Conservation (phyloP, 53 echinoderm and acorn worm species). For the Paelopatides confundens region DNA sequence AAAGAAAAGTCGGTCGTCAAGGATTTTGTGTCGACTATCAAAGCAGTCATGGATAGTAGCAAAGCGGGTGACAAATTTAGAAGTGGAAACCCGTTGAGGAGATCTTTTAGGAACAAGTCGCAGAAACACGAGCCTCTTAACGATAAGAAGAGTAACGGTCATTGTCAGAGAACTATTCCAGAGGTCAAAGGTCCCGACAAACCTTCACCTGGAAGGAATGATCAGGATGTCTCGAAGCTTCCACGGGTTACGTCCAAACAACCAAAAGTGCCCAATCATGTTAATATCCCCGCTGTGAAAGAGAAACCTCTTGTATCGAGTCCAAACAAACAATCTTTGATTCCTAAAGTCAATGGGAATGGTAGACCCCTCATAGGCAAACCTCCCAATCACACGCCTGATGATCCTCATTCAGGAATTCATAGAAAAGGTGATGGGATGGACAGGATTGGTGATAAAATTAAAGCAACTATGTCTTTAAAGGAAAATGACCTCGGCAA, state of each 20-base stretch:
- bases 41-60: conserved; percentile 55
- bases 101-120: conserved; percentile 17
- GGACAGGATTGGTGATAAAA: neutral
- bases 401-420: neutral
- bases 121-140: neutral
- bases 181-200: neutral
- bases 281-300: neutral
- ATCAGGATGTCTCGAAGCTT: neutral
- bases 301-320: conserved; percentile 6
- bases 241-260: conserved; percentile 20
- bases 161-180: neutral
- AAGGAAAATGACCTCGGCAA: neutral
- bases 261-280: conserved; percentile 23
- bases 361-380: neutral
- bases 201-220: neutral
- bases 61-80: neutral
- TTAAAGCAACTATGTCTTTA: neutral
- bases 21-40: conserved; percentile 87
- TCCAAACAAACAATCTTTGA: neutral
- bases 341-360: neutral
- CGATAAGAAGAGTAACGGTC: conserved; percentile 31
- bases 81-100: conserved; percentile 10
- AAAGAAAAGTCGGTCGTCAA: conserved; percentile 76
- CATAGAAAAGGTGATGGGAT: neutral
- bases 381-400: neutral